phyloP scores from a whole-genome alignment of 2,888 invertebrate genomes.

The Campopleginae sp. region DNA sequence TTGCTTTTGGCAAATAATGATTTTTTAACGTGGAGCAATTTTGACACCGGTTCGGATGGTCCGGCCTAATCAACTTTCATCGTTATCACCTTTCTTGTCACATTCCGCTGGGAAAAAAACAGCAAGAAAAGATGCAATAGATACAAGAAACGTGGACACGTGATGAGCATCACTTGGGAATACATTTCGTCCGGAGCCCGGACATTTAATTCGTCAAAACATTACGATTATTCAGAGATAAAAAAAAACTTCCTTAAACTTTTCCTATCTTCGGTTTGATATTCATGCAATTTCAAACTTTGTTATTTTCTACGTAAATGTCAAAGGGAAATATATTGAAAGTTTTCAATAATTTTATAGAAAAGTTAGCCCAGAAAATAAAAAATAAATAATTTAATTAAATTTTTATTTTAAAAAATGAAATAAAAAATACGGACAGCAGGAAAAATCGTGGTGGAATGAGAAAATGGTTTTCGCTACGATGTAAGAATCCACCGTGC shows the following conservation, averaged over 20 bases:
- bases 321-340: no score
- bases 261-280: neutral
- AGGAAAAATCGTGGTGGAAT: slow-evolving; percentile 5
- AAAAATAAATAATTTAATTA: neutral
- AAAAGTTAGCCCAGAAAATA: neutral
- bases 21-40: neutral
- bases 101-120: neutral
- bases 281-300: neutral
- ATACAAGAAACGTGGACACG: neutral
- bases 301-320: neutral
- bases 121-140: neutral
- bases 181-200: neutral
- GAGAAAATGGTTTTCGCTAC: neutral
- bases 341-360: no score
- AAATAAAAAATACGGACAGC: neutral
- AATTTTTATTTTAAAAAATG: neutral
- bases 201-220: neutral
- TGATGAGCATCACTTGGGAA: neutral
- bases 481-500: slow-evolving; percentile 33
- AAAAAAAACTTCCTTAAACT: neutral
- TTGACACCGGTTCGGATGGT: neutral
- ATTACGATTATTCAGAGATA: neutral
- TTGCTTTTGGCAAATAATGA: neutral
- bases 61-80: neutral
- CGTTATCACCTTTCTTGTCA: neutral